Conservation (phyloP, 2,113 vertebrate species). For the Apaloderma vittatum region DNA sequence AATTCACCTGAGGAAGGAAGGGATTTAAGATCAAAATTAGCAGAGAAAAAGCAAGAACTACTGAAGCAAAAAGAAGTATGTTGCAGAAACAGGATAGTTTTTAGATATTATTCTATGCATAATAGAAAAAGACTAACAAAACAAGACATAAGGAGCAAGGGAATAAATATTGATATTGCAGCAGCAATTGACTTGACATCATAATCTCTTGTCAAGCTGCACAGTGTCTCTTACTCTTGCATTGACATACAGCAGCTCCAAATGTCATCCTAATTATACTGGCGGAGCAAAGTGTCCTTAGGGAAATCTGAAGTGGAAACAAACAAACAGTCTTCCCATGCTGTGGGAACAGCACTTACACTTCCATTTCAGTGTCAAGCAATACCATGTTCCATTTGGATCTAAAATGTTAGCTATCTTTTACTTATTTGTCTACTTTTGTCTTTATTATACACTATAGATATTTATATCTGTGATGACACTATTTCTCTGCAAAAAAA, state of each 20-base stretch:
- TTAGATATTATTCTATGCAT: not conserved
- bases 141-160: not conserved
- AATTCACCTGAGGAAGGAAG: not conserved
- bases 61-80: not conserved
- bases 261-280: conserved; percentile 69
- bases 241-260: conserved; percentile 46
- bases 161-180: conserved; percentile 62
- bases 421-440: not conserved
- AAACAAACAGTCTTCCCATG: conserved; percentile 23
- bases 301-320: conserved; percentile 43
- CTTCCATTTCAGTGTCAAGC: not conserved
- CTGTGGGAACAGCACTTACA: not conserved
- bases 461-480: not conserved
- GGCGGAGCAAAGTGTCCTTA: conserved; percentile 18
- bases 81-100: not conserved
- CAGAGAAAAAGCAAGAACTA: not conserved
- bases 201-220: conserved; percentile 47
- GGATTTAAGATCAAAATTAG: not conserved
- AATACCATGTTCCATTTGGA: not conserved
- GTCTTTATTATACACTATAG: not conserved
- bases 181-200: conserved; percentile 49
- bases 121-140: not conserved
- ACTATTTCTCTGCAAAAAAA: not conserved
- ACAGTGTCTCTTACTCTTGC: conserved; percentile 21
- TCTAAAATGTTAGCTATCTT: not conserved